Percentiles rank a stretch among this genome's conserved stretches.
phyloP scores from a whole-genome alignment of 2,797 vertebrate genomes.

The Gymnopithys bicolor region DNA sequence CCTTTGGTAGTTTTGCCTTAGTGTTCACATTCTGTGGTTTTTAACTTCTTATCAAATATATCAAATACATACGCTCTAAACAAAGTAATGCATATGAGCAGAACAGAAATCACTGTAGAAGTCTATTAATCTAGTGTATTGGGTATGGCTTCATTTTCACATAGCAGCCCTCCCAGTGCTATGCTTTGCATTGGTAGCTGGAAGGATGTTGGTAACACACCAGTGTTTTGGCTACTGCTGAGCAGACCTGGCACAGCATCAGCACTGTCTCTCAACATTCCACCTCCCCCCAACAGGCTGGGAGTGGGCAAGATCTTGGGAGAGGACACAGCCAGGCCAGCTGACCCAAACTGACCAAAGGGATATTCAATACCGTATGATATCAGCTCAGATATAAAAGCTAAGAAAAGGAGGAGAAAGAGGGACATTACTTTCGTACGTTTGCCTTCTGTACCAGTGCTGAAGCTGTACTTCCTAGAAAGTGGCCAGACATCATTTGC shows the following conservation, averaged over 20 bases:
- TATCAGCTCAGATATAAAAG: background rate
- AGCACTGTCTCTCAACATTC: background rate
- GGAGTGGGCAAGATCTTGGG: background rate
- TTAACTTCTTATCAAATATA: background rate
- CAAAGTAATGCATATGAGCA: background rate
- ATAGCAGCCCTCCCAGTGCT: background rate
- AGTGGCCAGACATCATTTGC: background rate
- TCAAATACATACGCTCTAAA: background rate
- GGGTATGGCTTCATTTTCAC: background rate
- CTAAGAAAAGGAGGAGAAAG: background rate
- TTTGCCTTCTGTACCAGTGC: background rate
- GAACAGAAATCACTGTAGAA: background rate
- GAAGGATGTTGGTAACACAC: background rate
- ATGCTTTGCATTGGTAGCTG: background rate
- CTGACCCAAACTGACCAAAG: background rate
- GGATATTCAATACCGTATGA: fast-evolving
- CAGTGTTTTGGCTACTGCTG: background rate
- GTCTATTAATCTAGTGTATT: background rate
- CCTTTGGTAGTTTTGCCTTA: background rate
- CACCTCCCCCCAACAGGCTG: background rate
- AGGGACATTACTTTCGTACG: background rate
- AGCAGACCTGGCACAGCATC: background rate
- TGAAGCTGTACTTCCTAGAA: background rate
- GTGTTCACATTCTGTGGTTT: background rate
- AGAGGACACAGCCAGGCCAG: background rate